phyloP scores from a whole-genome alignment of 2,797 vertebrate genomes.

The Coilia nasus region DNA sequence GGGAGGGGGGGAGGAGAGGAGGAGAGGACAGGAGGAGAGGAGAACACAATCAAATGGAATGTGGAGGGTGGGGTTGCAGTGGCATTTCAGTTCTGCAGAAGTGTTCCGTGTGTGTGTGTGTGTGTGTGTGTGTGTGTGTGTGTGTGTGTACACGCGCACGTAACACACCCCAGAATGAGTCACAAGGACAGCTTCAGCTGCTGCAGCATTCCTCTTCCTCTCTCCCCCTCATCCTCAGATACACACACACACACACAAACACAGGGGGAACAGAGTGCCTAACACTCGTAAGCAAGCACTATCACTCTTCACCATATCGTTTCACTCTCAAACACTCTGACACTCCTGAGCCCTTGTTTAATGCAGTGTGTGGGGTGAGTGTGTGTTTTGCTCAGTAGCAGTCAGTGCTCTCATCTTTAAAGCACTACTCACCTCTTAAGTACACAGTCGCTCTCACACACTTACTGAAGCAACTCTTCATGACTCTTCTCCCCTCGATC shows the following conservation, averaged over 20 bases:
- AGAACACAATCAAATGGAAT: slow-evolving; percentile 72
- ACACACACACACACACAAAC: too few relatives aligned
- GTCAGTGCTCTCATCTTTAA: slow-evolving; percentile 5
- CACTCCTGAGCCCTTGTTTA: not conserved
- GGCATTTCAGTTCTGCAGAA: slow-evolving; percentile 68
- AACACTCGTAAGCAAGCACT: slow-evolving; percentile 5
- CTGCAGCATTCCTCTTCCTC: slow-evolving; percentile 55
- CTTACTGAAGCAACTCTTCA: slow-evolving; percentile 8
- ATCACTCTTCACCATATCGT: slow-evolving; percentile 10
- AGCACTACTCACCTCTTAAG: not conserved
- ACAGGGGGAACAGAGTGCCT: not conserved
- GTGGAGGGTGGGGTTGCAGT: slow-evolving; percentile 76
- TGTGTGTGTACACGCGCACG: slow-evolving; percentile 46
- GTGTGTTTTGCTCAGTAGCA: slow-evolving; percentile 16
- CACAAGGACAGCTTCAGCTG: slow-evolving; percentile 75
- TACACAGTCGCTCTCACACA: slow-evolving; percentile 15
- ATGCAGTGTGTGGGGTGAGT: not conserved
- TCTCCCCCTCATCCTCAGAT: slow-evolving; percentile 7
- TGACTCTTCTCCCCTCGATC: not conserved
- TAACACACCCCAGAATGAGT: slow-evolving; percentile 67
- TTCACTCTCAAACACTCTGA: not conserved
- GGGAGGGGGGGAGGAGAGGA: slow-evolving; percentile 47
- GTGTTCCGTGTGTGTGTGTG: slow-evolving; percentile 39
- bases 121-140: slow-evolving; percentile 47
- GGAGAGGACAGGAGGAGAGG: not conserved